These are phyloP conservation scores for Ifrita kowaldi DNA, from an alignment of 2,113 vertebrate species.

Conservation along the genomic window DNA sequence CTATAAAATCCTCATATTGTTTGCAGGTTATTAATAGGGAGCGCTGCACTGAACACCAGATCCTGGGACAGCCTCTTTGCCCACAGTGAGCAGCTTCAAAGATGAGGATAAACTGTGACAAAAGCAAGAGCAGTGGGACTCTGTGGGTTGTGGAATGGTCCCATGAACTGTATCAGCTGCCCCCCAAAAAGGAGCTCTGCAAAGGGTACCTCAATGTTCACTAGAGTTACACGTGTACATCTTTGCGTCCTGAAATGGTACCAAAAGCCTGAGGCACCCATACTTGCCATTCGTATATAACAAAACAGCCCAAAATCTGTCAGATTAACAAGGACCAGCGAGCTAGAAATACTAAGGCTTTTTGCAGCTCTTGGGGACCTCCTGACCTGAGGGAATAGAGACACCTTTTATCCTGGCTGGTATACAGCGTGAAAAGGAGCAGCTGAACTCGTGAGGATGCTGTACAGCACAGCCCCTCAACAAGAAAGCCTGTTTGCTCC, in stretches of 20 bases:
- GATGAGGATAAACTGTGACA: not conserved
- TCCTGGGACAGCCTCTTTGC: not conserved
- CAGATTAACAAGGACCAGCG: accelerated
- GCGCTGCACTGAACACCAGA: not conserved
- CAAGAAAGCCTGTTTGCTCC: not conserved
- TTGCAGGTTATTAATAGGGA: not conserved
- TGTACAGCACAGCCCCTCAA: not conserved
- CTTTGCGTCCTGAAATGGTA: not conserved
- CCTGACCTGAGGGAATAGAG: not conserved
- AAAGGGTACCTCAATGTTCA: not conserved
- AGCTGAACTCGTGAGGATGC: not conserved
- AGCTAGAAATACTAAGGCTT: not conserved
- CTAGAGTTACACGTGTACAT: not conserved
- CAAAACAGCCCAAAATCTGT: not conserved
- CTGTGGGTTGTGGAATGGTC: not conserved
- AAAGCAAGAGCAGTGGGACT: not conserved
- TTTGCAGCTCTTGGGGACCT: not conserved
- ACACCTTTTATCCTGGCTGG: not conserved
- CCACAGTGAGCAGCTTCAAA: not conserved
- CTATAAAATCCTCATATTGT: not conserved
- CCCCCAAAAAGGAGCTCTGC: not conserved
- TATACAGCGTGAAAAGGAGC: not conserved
- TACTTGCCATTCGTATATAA: not conserved
- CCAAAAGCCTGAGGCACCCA: not conserved
- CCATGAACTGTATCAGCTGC: not conserved